These are phyloP conservation scores for Melipona beecheii DNA, from an alignment of 2,888 invertebrate species.

Conservation along the genomic window DNA sequence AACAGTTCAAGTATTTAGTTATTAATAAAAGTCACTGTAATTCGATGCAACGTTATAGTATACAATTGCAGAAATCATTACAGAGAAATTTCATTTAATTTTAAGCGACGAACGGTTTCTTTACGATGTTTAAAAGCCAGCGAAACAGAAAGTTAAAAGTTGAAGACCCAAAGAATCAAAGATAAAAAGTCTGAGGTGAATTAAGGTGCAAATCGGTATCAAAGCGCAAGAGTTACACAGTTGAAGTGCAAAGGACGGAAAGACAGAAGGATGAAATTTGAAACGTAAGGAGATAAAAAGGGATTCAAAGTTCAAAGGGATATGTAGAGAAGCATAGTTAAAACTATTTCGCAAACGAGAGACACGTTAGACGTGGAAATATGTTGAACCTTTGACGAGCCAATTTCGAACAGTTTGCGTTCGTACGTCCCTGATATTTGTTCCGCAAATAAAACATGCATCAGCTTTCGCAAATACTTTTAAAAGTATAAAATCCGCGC, in stretches of 20 bases:
- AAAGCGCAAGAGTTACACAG: neutral
- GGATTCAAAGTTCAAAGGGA: neutral
- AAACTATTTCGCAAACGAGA: neutral
- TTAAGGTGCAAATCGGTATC: neutral
- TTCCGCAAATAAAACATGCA: neutral
- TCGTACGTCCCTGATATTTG: neutral
- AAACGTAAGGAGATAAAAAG: neutral
- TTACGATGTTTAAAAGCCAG: neutral
- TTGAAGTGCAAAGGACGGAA: neutral
- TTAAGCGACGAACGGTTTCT: neutral
- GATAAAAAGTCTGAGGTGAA: neutral
- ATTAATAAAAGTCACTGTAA: neutral
- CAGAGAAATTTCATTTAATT: neutral
- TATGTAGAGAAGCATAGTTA: neutral
- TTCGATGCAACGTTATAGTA: neutral
- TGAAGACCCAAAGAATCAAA: neutral
- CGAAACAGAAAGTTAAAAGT: neutral
- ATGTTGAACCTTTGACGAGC: neutral
- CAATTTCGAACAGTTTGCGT: neutral
- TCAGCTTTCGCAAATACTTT: too few species aligned
- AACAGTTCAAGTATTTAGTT: too few species aligned
- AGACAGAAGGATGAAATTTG: neutral
- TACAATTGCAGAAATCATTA: neutral
- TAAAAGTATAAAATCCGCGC: too few species aligned
- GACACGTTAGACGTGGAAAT: neutral